Percentiles rank a stretch among this genome's conserved stretches.
phyloP scores from a whole-genome alignment of 1,140 invertebrate species.

The Ptiloglossa arizonensis region DNA sequence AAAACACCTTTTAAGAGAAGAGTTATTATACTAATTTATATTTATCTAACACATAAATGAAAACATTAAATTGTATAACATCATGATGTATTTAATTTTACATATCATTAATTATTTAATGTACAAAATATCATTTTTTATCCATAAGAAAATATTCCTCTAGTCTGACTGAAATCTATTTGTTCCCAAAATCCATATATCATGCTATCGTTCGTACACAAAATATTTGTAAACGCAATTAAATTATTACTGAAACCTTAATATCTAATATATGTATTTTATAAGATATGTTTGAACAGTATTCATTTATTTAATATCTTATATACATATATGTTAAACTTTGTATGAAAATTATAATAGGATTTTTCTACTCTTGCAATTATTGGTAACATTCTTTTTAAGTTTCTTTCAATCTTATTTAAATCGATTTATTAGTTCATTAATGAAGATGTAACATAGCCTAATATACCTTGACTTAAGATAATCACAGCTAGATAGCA shows the following conservation, averaged over 20 bases:
- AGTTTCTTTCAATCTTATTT: no score
- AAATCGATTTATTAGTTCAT: neutral
- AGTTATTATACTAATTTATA: neutral
- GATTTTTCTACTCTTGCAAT: neutral
- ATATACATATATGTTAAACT: neutral
- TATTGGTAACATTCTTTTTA: no score
- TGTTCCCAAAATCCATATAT: neutral
- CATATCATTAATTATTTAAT: no score
- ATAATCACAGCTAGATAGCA: neutral
- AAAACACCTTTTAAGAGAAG: no score
- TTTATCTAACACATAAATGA: neutral
- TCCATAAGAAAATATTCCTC: neutral
- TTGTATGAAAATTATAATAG: neutral
- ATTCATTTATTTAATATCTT: slow-evolving; percentile 2
- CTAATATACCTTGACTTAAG: neutral
- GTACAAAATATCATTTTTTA: no score
- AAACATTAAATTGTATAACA: no score
- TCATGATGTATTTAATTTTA: no score
- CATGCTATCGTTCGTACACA: neutral
- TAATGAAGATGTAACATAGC: neutral
- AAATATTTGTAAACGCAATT: neutral
- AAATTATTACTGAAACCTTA: neutral
- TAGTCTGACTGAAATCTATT: neutral
- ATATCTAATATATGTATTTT: neutral
- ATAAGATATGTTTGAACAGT: neutral